Conservation (phyloP, 2,797 vertebrate species). For the Cryptoprocta ferox region DNA sequence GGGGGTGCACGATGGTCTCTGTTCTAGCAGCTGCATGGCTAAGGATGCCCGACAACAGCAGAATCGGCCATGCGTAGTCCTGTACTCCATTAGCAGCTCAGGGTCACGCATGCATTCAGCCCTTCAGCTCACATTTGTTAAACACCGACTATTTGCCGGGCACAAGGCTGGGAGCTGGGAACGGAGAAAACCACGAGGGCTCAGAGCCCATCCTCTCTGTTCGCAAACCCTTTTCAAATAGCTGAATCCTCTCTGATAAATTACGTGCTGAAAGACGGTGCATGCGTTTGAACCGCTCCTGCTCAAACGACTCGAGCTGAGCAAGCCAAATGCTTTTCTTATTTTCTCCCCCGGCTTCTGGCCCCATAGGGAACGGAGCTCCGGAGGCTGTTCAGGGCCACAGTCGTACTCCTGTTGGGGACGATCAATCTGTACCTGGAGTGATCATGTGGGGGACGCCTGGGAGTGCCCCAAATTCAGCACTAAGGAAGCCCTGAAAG, state of each 20-base stretch:
- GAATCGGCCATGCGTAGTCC: rapidly evolving
- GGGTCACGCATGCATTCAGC: rapidly evolving
- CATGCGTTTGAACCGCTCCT: rapidly evolving
- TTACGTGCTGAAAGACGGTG: rapidly evolving
- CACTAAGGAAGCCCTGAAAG: background rate
- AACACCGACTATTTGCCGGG: background rate
- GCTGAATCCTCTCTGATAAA: background rate
- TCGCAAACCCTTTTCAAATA: background rate
- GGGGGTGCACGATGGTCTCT: rapidly evolving
- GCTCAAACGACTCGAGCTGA: background rate
- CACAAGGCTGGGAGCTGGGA: background rate
- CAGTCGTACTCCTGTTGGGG: background rate
- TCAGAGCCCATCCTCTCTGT: rapidly evolving
- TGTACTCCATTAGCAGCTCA: background rate
- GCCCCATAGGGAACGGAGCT: no score
- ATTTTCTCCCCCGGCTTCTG: rapidly evolving
- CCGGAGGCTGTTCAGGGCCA: background rate
- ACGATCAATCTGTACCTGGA: background rate
- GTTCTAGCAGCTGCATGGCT: rapidly evolving
- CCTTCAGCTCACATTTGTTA: background rate
- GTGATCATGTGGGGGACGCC: background rate
- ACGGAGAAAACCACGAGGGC: no score
- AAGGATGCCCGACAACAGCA: background rate
- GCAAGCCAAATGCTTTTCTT: rapidly evolving
- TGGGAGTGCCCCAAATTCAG: background rate